phyloP scores from a whole-genome alignment of 2,888 invertebrate species.

The Bibio marci region DNA sequence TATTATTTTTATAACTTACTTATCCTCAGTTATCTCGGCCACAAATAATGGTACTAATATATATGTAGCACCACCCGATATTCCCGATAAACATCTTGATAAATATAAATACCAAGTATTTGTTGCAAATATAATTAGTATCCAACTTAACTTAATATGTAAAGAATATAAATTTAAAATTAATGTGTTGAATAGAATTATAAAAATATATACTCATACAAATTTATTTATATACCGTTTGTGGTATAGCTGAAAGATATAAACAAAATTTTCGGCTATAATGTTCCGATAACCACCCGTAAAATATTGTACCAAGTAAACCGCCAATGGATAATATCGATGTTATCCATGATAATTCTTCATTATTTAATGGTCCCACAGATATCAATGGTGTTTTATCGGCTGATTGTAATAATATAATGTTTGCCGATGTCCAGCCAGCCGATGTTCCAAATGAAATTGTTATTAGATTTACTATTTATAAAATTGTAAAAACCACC shows the following conservation, averaged over 20 bases:
- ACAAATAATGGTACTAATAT: slow-evolving; percentile 21
- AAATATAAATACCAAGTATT: slow-evolving; percentile 16
- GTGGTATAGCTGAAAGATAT: background rate
- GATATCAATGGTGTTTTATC: slow-evolving; percentile 2
- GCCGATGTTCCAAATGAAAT: too few relatives aligned
- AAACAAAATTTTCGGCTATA: slow-evolving; percentile 1
- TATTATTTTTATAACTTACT: slow-evolving; percentile 11
- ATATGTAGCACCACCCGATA: slow-evolving; percentile 20
- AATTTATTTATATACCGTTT: background rate
- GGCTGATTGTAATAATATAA: background rate
- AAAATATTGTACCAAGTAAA: slow-evolving; percentile 2
- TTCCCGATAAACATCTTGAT: slow-evolving; percentile 20
- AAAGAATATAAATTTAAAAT: background rate
- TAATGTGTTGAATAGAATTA: background rate
- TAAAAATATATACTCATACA: too few relatives aligned
- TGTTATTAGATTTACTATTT: too few relatives aligned
- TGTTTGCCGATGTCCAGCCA: background rate
- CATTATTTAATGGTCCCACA: background rate
- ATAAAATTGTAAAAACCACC: too few relatives aligned
- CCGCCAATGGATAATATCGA: slow-evolving; percentile 2
- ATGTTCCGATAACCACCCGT: slow-evolving; percentile 1
- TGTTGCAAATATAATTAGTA: slow-evolving; percentile 17
- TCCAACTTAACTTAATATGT: slow-evolving; percentile 18
- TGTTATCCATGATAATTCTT: slow-evolving; percentile 3
- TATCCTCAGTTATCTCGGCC: slow-evolving; percentile 22